phyloP scores from a whole-genome alignment of 1,140 invertebrate species.

The Archegozetes longisetosus region DNA sequence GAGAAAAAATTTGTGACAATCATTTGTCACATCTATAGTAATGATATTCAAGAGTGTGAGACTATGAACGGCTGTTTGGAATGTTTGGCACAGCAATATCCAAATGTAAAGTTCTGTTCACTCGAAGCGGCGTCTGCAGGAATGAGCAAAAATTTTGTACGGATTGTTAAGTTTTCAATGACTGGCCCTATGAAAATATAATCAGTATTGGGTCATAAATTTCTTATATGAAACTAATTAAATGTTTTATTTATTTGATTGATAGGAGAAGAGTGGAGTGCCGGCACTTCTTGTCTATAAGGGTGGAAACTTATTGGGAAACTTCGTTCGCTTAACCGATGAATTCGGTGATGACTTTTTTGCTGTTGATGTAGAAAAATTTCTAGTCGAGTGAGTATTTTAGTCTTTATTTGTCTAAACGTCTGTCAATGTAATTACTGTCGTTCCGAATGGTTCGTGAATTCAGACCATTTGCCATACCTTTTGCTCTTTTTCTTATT shows the following conservation, averaged over 20 bases:
- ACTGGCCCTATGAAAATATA: not conserved
- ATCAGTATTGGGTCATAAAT: not conserved
- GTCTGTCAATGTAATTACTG: not conserved
- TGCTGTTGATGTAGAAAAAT: slow-evolving; percentile 71
- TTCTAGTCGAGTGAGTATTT: slow-evolving; percentile 50
- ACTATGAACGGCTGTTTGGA: slow-evolving; percentile 71
- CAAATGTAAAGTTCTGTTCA: slow-evolving; percentile 77
- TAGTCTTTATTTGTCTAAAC: not conserved
- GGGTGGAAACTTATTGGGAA: slow-evolving; percentile 71
- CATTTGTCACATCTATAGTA: slow-evolving; percentile 76
- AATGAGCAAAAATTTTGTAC: slow-evolving; percentile 60
- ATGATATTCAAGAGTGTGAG: slow-evolving; percentile 51
- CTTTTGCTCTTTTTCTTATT: not conserved
- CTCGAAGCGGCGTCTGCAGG: slow-evolving; percentile 47
- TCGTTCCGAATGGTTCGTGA: not conserved
- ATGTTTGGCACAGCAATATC: slow-evolving; percentile 59
- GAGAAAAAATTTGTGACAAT: slow-evolving; percentile 69
- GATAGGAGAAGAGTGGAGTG: slow-evolving; percentile 44
- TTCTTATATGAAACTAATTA: too few relatives aligned
- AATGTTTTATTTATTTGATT: slow-evolving; percentile 14
- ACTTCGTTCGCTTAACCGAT: slow-evolving; percentile 71
- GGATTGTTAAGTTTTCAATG: slow-evolving; percentile 18
- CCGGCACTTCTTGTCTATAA: slow-evolving; percentile 86
- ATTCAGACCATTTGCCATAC: too few relatives aligned
- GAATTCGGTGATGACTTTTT: slow-evolving; percentile 81